Base-by-base conservation (phyloP, 1,140 invertebrate genomes). In the Procambarus virginalis region DNA sequence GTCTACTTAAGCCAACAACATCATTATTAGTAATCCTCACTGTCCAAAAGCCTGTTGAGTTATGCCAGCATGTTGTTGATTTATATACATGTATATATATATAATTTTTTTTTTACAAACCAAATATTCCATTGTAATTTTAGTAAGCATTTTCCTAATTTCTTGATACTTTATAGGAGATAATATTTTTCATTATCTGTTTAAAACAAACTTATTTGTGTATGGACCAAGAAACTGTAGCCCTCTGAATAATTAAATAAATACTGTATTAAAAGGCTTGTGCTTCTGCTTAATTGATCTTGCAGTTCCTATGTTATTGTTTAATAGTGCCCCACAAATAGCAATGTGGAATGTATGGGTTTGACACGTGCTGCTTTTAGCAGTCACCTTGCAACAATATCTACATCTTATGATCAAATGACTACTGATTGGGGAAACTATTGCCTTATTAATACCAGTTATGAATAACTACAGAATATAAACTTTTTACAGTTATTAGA, bases 201-300 rank as follows among this genome's bases (percentile, higher is more conserved):
- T 89, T 84, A 78, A 77, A 83, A 82, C 22, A 60, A 83, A 64
- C n/a, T 64, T 64, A 17, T 84, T 79, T 89, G 76, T 89, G 80
- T 89, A 89, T 84, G 88, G 88, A 89, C 88, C 88, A 89, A 89
- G 68, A 89, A 89, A 75, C 80, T 89, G 88, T 89, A 89, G 84
- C 73, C 88, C 88, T 82, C 88, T 84, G 58, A 89, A 78, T 84
- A 89, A 89, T 76, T 51, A 79, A 79, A 86, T 64, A 64, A 64
- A 20, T 17, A 64, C 20, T 64, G 60, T 64, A 34, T 34, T 34
- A 17, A 64, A 64, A 64, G 51, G 4, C 17, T 2, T 64, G 60
- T 64, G 12, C 20, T 14, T 20, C 2, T 17, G 17, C 60, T 64
- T 64, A 10, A 34, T 34, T 34, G 34, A 34, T 34, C 34, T 34